phyloP scores from a whole-genome alignment of 2,888 invertebrate genomes.

The Fragum sueziense region DNA sequence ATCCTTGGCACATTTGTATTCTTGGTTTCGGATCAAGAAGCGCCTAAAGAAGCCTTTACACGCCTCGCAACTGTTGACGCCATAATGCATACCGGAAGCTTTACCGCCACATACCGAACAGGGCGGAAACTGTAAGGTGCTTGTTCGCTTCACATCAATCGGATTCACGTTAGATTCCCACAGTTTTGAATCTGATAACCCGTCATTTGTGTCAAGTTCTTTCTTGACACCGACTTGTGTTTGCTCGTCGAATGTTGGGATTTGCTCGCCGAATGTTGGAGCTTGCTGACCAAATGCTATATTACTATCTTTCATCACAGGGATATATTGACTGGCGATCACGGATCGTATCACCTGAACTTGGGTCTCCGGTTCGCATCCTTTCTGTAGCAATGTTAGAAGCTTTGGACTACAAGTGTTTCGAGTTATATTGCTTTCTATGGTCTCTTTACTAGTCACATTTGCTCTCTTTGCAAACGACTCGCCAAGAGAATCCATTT shows the following conservation, averaged over 20 bases:
- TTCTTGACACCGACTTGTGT: not conserved
- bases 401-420: not conserved
- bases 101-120: conserved; percentile 55
- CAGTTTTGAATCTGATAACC: not conserved
- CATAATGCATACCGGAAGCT: conserved; percentile 58
- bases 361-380: conserved; percentile 4
- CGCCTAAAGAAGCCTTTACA: conserved; percentile 60
- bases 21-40: conserved; percentile 51
- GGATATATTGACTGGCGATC: conserved; percentile 9
- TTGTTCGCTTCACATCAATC: conserved; percentile 25
- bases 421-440: not conserved
- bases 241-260: not conserved
- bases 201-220: not conserved
- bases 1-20: conserved; percentile 52
- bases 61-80: conserved; percentile 59
- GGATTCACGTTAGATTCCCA: not conserved
- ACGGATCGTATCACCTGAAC: conserved; percentile 10
- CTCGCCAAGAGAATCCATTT: not conserved
- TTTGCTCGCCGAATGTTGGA: not conserved
- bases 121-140: conserved; percentile 58
- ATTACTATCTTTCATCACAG: conserved; percentile 2
- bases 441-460: not conserved
- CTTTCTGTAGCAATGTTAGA: not conserved
- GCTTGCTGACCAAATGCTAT: not conserved
- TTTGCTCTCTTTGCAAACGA: not conserved